These are phyloP conservation scores for Darevskia mixta DNA, from an alignment of 2,797 vertebrate species.

Conservation along the genomic window DNA sequence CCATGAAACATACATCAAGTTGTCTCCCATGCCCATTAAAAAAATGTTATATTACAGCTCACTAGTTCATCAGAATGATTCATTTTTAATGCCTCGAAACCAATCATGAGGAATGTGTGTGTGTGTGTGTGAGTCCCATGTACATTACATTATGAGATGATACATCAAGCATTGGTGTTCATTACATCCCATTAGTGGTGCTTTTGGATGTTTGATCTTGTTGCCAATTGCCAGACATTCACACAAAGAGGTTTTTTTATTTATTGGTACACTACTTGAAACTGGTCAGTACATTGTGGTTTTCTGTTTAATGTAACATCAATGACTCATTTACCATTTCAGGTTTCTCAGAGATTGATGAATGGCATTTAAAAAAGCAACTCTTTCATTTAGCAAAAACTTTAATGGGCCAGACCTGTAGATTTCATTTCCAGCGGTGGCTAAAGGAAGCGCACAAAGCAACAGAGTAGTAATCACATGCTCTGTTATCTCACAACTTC, in stretches of 20 bases:
- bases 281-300: conserved; percentile 36
- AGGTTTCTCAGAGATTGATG: background rate
- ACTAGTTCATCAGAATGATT: conserved; percentile 55
- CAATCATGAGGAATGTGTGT: conserved; percentile 60
- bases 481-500: background rate
- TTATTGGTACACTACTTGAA: conserved; percentile 59
- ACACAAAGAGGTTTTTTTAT: conserved; percentile 53
- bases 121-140: conserved; percentile 34
- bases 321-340: conserved; percentile 58
- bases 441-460: background rate
- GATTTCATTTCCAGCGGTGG: background rate
- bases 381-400: conserved; percentile 11
- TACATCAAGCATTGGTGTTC: conserved; percentile 42
- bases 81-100: conserved; percentile 46
- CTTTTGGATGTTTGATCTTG: conserved; percentile 59
- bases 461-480: background rate
- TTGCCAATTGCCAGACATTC: conserved; percentile 57
- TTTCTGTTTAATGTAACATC: conserved; percentile 52
- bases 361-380: conserved; percentile 21
- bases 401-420: background rate
- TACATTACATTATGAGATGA: conserved; percentile 57
- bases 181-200: conserved; percentile 59
- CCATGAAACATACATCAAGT: conserved; percentile 37
- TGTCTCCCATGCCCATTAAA: conserved; percentile 52
- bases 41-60: conserved; percentile 50